These are phyloP conservation scores for Scomber japonicus DNA, from an alignment of 2,113 vertebrate species.

Conservation along the genomic window DNA sequence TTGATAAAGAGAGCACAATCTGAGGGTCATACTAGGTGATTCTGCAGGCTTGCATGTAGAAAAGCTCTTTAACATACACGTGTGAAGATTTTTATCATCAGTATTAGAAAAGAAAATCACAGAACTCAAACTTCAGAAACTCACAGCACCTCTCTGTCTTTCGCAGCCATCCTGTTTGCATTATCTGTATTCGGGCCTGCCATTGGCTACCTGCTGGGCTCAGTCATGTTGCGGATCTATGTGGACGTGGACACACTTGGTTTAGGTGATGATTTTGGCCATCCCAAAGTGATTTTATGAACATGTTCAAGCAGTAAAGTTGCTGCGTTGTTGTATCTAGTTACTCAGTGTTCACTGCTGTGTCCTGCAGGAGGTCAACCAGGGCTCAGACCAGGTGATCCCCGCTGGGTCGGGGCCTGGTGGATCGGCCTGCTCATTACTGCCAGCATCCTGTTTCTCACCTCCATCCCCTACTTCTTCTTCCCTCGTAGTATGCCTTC, in stretches of 20 bases:
- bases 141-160: constrained; percentile 44
- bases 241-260: constrained; percentile 90
- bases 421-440: constrained; percentile 95
- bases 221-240: constrained; percentile 89
- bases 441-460: constrained; percentile 86
- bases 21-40: neutral
- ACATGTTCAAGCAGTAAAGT: neutral
- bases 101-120: neutral
- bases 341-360: neutral
- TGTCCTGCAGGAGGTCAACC: constrained; percentile 59
- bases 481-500: constrained; percentile 87
- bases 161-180: constrained; percentile 94
- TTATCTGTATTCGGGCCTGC: constrained; percentile 93
- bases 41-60: neutral
- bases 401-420: constrained; percentile 97
- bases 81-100: neutral
- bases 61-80: neutral
- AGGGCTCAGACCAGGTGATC: constrained; percentile 86
- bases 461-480: constrained; percentile 95
- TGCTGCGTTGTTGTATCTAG: neutral
- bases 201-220: constrained; percentile 93
- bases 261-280: constrained; percentile 76
- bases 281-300: neutral
- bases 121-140: neutral
- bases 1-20: neutral